These are phyloP conservation scores for Heliconius charithonia DNA, from an alignment of 2,888 invertebrate genomes.

Conservation along the genomic window DNA sequence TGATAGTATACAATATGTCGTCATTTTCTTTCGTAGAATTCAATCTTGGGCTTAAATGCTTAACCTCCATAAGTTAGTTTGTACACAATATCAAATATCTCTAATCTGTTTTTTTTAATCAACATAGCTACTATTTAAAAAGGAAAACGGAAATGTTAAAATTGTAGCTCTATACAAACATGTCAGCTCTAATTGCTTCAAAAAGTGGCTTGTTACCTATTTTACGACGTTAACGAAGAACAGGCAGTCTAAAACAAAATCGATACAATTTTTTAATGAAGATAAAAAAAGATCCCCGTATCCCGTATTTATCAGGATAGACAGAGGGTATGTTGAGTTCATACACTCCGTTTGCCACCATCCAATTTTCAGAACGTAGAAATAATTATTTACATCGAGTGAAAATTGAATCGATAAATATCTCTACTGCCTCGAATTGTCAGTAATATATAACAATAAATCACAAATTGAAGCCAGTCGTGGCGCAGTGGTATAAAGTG, in stretches of 20 bases:
- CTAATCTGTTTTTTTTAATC: not conserved
- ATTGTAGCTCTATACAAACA: not conserved
- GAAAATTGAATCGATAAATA: not conserved
- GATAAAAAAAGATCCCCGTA: not conserved
- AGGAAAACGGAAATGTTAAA: not conserved
- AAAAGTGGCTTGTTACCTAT: slow-evolving; percentile 1
- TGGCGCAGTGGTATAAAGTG: too few species aligned
- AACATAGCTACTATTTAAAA: not conserved
- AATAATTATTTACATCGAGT: not conserved
- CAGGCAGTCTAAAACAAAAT: not conserved
- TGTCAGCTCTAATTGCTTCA: slow-evolving; percentile 18
- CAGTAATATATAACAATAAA: not conserved
- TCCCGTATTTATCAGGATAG: not conserved
- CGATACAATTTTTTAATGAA: not conserved
- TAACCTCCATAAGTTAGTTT: not conserved
- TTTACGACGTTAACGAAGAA: not conserved
- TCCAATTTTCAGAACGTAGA: not conserved
- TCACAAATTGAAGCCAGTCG: not conserved
- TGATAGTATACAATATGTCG: too few species aligned
- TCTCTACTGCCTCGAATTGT: too few species aligned
- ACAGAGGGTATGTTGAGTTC: not conserved
- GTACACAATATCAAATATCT: not conserved
- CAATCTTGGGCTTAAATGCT: not conserved
- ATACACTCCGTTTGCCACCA: not conserved
- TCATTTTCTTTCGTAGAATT: too few species aligned